Base-by-base conservation (phyloP, 2,113 vertebrate species). In the Agapornis roseicollis region DNA sequence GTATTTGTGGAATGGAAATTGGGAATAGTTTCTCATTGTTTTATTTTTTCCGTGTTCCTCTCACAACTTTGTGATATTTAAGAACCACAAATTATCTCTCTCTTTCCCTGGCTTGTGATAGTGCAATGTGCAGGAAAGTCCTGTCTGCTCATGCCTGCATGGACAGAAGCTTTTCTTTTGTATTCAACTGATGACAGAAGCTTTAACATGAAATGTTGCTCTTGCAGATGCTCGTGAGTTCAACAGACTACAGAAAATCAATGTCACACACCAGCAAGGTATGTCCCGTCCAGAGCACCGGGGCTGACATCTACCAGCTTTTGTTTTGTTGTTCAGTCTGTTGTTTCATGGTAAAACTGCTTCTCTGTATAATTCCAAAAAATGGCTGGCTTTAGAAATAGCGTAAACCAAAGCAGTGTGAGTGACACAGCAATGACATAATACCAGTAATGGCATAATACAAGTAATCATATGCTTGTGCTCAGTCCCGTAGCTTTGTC, bases 141-240 rank as follows among this genome's bases (percentile, higher is more conserved):
- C 37, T 42, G 17, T 58, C 58, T 90, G 46, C 44, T n/a, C 17
- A 4, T 24, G 22, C 58, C 52, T 73, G 41, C 8, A 7, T 65
- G 47, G 81, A 52, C 1, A 3, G 52, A 80, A 60, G 13, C n/a
- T 33, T 66, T 92, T 81, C 24, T 88, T 88, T 68, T 58, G 46
- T n/a, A 44, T 76, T 72, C 39, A 53, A 15, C 29, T 47, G 10
- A 9, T 60, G 22, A 82, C 35, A 72, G 58, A 76, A 70, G 60
- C 50, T 90, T 31, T 92, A 72, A 83, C 47, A 9, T 80, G 29
- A 92, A 41, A 66, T 19, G 2, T 94, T 93, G 90, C 35, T 73
- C 20, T 94, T 16, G 19, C 94, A 98, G 98, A 98, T 89, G 94
- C 93, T 81, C 92, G 41, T 49, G 97, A 96, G 71, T 98, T 98